Conservation (phyloP, 2,797 vertebrate species). For the Cirrhinus molitorella region DNA sequence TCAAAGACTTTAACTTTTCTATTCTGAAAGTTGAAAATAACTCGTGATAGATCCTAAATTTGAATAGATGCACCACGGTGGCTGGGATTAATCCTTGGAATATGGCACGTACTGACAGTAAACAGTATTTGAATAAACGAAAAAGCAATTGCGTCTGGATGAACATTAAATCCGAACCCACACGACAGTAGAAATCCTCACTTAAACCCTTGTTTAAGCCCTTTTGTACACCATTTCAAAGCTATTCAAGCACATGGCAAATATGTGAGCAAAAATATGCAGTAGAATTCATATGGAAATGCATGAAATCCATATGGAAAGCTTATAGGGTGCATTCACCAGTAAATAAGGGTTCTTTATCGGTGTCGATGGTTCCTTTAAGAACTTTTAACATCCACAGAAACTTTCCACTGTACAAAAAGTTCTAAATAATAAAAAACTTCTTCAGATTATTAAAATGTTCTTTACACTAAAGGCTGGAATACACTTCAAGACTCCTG, state of each 20-base stretch:
- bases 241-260: constrained; percentile 18
- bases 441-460: neutral
- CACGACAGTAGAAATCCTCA: constrained; percentile 38
- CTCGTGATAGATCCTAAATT: constrained; percentile 16
- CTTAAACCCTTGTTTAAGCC: constrained; percentile 44
- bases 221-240: constrained; percentile 39
- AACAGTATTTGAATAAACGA: constrained; percentile 33
- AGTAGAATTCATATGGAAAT: constrained; percentile 9
- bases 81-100: constrained; percentile 35
- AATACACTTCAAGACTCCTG: neutral
- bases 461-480: neutral
- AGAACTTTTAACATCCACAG: neutral
- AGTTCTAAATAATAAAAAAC: neutral
- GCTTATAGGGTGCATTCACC: neutral
- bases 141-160: constrained; percentile 28
- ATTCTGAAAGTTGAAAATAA: constrained; percentile 27
- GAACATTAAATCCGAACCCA: constrained; percentile 32
- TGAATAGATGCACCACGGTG: neutral
- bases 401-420: neutral
- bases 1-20: constrained; percentile 31
- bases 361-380: neutral
- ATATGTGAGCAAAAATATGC: neutral
- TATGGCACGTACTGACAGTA: constrained; percentile 25
- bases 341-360: neutral
- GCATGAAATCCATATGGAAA: constrained; percentile 10